Conservation (phyloP, 1,140 invertebrate genomes). For the Cataglyphis hispanica region DNA sequence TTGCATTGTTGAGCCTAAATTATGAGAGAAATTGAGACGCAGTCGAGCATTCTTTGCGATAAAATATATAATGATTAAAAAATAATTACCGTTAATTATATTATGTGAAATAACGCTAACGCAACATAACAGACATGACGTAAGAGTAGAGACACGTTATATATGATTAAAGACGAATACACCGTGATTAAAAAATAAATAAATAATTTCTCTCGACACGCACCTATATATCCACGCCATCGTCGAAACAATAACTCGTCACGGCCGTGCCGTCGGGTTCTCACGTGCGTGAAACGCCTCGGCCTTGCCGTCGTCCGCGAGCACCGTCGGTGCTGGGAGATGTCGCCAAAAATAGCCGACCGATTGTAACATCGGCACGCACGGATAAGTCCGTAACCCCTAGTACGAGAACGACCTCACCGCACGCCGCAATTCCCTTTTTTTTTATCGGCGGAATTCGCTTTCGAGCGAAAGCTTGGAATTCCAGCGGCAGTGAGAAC, state of each 20-base stretch:
- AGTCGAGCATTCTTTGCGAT: not conserved
- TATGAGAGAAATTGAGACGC: not conserved
- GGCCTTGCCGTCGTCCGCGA: slow-evolving; percentile 29
- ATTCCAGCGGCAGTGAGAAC: slow-evolving; percentile 51
- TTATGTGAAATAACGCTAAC: too few species aligned
- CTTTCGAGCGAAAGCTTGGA: slow-evolving; percentile 60
- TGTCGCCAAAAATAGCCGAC: slow-evolving; percentile 57
- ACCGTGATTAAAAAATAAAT: not conserved
- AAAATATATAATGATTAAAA: not conserved
- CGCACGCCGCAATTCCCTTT: slow-evolving; percentile 44
- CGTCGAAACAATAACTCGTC: slow-evolving; percentile 8
- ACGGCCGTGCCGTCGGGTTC: not conserved
- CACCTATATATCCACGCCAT: not conserved
- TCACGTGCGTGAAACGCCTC: slow-evolving; percentile 23
- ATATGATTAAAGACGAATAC: too few species aligned
- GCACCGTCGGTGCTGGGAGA: slow-evolving; percentile 13
- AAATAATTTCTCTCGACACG: not conserved
- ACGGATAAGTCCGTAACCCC: slow-evolving; percentile 16
- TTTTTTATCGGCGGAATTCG: slow-evolving; percentile 61
- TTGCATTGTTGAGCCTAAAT: not conserved
- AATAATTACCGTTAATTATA: not conserved
- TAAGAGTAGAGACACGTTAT: too few species aligned
- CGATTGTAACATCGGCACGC: slow-evolving; percentile 47
- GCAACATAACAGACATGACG: too few species aligned
- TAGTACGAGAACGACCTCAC: slow-evolving; percentile 35